Evolutionary conservation across 1,140 invertebrate genomes (phyloP).

Genomic region (Frieseomelitta varia): DNA sequence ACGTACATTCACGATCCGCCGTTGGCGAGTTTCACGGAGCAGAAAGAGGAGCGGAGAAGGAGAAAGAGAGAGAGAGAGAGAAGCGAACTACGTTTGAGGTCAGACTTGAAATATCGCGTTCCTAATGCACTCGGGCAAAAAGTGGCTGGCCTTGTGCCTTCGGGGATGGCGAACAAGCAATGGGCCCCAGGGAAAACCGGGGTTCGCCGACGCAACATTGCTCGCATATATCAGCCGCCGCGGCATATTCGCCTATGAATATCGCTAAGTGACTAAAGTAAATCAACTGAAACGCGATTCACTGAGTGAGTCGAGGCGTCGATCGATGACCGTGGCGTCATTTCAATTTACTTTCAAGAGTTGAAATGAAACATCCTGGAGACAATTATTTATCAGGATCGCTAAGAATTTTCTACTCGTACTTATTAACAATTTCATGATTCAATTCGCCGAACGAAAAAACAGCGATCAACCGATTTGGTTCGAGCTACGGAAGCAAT

Average conservation of each 20-base stretch:
- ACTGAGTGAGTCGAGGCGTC: not conserved
- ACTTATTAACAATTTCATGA: too few species aligned
- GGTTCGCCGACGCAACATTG: conserved; percentile 59
- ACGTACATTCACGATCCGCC: conserved; percentile 18
- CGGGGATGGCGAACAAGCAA: conserved; percentile 20
- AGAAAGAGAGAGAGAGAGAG: not conserved
- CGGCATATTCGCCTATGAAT: conserved; percentile 32
- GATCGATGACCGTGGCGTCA: not conserved
- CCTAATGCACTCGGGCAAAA: conserved; percentile 69
- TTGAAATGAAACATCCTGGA: not conserved
- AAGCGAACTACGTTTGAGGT: conserved; percentile 37
- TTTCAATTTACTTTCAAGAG: conserved; percentile 1
- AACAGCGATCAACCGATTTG: too few species aligned
- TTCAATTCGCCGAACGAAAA: too few species aligned
- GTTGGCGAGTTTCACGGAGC: conserved; percentile 28
- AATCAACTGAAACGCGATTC: conserved; percentile 16
- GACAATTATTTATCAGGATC: conserved; percentile 1
- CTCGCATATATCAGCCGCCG: conserved; percentile 55
- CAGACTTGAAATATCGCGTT: conserved; percentile 66
- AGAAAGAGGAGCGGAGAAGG: too few species aligned
- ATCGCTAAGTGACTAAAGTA: conserved; percentile 31
- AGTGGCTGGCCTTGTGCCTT: conserved; percentile 47
- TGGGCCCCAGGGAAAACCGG: not conserved
- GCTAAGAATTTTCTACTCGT: too few species aligned
- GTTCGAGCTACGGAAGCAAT: too few species aligned